Conservation (phyloP, 2,888 invertebrate species). For the Noctua janthe region DNA sequence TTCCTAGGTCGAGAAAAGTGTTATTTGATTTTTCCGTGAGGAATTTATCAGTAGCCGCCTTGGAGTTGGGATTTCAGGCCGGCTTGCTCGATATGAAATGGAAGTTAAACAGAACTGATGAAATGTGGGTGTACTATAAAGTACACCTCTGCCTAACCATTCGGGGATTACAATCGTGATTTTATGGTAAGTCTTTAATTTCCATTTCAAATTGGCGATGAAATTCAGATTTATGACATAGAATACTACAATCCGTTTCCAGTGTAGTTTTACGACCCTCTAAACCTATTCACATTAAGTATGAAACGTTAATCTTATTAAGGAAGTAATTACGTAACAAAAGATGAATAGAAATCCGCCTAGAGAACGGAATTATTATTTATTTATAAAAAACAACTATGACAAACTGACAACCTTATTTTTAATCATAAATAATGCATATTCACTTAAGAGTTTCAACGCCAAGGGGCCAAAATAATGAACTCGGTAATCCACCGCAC, state of each 20-base stretch:
- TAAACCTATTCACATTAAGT: neutral
- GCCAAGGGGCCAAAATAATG: constrained; percentile 6
- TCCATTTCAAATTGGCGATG: neutral
- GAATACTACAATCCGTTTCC: neutral
- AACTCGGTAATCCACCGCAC: constrained; percentile 31
- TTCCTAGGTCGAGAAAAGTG: neutral
- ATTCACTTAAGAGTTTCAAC: constrained; percentile 10
- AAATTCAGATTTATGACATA: neutral
- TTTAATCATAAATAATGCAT: constrained; percentile 13
- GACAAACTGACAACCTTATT: neutral
- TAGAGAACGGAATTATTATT: neutral
- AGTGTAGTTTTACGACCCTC: neutral
- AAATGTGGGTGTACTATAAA: no score
- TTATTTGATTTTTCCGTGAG: neutral
- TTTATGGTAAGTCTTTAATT: neutral
- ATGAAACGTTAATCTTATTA: neutral
- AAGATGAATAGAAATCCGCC: neutral
- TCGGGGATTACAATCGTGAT: neutral
- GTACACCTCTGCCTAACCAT: neutral
- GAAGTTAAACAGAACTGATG: no score
- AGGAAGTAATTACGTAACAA: neutral
- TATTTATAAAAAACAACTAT: neutral
- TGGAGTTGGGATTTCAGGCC: neutral
- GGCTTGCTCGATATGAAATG: no score
- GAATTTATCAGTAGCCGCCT: neutral